A percentile compares a stretch with the other conserved stretches of the same genome.
Evolutionary conservation across 2,113 vertebrate genomes (phyloP).

Genomic region (Sporophila hypoxantha): DNA sequence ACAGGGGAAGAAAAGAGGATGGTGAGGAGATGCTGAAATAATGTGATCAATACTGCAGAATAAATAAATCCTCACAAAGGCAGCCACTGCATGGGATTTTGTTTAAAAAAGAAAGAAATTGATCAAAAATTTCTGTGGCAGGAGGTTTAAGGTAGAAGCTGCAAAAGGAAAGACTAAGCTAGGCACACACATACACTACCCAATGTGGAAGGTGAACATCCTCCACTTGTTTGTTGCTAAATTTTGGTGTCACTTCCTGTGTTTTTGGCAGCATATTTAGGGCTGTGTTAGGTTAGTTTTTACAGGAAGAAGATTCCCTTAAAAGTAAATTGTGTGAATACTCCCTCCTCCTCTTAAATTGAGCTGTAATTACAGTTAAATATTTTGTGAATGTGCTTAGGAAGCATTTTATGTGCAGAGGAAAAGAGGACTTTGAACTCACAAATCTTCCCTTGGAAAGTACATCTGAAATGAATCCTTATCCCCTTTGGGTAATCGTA

Average conservation of each 20-base stretch:
- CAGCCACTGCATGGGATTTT: neutral
- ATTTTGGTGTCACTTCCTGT: neutral
- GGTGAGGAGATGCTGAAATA: neutral
- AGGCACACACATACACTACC: neutral
- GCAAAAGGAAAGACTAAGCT: neutral
- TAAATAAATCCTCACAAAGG: neutral
- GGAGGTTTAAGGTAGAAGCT: neutral
- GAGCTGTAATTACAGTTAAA: conserved; percentile 35
- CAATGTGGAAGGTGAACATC: neutral
- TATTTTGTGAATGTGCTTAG: conserved; percentile 30
- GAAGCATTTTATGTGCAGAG: neutral
- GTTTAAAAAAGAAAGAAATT: neutral
- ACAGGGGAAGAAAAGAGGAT: neutral
- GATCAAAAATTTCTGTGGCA: neutral
- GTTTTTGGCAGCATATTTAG: neutral
- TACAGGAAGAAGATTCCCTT: neutral
- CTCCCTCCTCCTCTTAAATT: neutral
- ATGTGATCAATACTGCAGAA: neutral
- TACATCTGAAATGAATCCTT: conserved; percentile 7
- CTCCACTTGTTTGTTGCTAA: neutral
- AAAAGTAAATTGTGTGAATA: conserved; percentile 18
- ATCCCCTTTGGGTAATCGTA: neutral
- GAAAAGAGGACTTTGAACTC: neutral
- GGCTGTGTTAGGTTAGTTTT: neutral
- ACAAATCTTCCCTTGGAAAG: conserved; percentile 11